Evolutionary conservation across 2,797 vertebrate species (phyloP), one percentile per base, ranked within the genome.

Genomic region (Triplophysa bombifrons): DNA sequence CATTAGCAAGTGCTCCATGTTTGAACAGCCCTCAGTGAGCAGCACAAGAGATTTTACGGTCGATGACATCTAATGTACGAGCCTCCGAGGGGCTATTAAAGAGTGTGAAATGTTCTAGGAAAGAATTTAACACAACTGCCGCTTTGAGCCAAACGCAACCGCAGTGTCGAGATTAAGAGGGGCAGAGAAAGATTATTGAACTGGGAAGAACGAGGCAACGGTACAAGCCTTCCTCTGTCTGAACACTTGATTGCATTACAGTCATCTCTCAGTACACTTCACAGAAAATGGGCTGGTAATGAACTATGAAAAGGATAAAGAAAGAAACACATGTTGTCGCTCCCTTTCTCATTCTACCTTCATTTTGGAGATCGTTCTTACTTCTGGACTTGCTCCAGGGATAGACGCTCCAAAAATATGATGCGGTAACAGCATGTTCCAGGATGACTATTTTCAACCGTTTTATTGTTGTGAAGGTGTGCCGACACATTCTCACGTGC

Each of bases 291-390:
- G 16, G 56, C 27, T 25, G 17, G 56, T 70, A 78, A 78, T 78
- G 75, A 70, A 70, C 76, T 61, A 63, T 70, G 69, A 51, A n/a
- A 70, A 30, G 7, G 16, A 20, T 64, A 68, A 48, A 80, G 76
- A 69, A 56, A 56, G 30, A 63, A 58, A 61, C 22, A 13, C 14
- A 58, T 74, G 13, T 30, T 22, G 19, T 68, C 17, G 46, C 67
- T 55, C 46, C 34, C 17, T 67, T 66, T 56, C 72, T 53, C 48
- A 69, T 34, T 66, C 67, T 72, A 58, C 34, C 13, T 67, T 75
- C 66, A 75, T 81, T 86, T 86, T 78, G 78, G 70, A 70, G 58
- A 56, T 81, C 14, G 66, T 78, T 78, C 78, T 58, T 55, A 70
- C 77, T 66, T 27, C 58, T 50, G 65, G 61, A 80, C 38, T 34